A percentile compares a stretch with the other conserved stretches of the same genome.
Evolutionary conservation across 2,888 invertebrate genomes (phyloP).

Genomic region (Apamea anceps): DNA sequence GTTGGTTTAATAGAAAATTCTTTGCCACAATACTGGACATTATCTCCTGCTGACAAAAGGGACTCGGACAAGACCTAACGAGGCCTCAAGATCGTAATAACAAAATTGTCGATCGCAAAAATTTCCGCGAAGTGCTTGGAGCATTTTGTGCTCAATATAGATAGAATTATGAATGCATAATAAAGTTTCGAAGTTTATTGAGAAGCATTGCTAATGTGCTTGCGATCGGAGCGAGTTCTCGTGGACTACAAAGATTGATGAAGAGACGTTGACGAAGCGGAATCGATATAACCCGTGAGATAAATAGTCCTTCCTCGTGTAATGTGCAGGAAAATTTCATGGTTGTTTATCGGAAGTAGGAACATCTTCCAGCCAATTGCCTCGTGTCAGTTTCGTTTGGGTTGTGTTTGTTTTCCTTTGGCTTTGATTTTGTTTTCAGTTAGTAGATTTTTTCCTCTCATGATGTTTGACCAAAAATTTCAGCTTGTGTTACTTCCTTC

Average conservation of each 20-base stretch:
- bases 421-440: slow-evolving; percentile 9
- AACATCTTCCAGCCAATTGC: slow-evolving; percentile 32
- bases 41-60: slow-evolving; percentile 12
- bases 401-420: slow-evolving; percentile 4
- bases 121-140: slow-evolving; percentile 4
- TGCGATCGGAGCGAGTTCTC: slow-evolving; percentile 26
- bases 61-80: slow-evolving; percentile 13
- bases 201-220: slow-evolving; percentile 43
- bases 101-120: slow-evolving; percentile 15
- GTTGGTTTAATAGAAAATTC: slow-evolving; percentile 20
- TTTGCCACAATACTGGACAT: not conserved
- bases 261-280: slow-evolving; percentile 54
- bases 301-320: slow-evolving; percentile 29
- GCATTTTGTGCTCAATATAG: slow-evolving; percentile 14
- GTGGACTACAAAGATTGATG: slow-evolving; percentile 57
- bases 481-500: slow-evolving; percentile 5
- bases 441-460: not conserved
- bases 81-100: slow-evolving; percentile 10
- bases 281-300: slow-evolving; percentile 47
- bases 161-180: slow-evolving; percentile 33
- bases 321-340: slow-evolving; percentile 42
- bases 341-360: slow-evolving; percentile 21
- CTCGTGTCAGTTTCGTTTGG: slow-evolving; percentile 20
- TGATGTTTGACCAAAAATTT: not conserved
- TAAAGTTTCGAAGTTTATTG: slow-evolving; percentile 24